A percentile compares a stretch with the other conserved stretches of the same genome.
Evolutionary conservation across 2,888 invertebrate genomes (phyloP).

Genomic region (Melanostoma mellinum): DNA sequence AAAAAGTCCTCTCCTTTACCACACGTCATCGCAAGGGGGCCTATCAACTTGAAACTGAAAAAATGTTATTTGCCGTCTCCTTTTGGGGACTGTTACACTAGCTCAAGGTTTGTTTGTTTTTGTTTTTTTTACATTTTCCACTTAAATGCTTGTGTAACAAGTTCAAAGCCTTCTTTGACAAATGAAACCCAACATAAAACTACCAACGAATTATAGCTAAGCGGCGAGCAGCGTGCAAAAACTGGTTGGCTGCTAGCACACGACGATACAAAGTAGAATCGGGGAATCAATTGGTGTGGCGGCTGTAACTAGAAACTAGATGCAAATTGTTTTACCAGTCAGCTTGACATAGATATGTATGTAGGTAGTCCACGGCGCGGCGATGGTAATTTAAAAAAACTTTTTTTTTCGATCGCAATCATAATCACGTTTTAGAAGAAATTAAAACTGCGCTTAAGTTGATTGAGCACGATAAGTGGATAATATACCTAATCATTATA

Average conservation of each 20-base stretch:
- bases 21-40: conserved; percentile 62
- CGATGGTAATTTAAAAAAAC: not conserved
- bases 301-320: too few relatives aligned
- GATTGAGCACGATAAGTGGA: conserved; percentile 61
- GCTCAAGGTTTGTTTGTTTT: conserved; percentile 23
- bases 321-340: too few relatives aligned
- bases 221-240: not conserved
- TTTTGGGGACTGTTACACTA: conserved; percentile 45
- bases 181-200: conserved; percentile 23
- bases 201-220: conserved; percentile 19
- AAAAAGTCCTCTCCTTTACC: conserved; percentile 49
- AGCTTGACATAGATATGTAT: conserved; percentile 13
- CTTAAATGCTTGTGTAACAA: conserved; percentile 65
- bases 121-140: conserved; percentile 23
- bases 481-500: conserved; percentile 5
- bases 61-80: conserved; percentile 8
- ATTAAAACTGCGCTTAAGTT: conserved; percentile 66
- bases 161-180: conserved; percentile 66
- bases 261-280: too few relatives aligned
- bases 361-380: conserved; percentile 7
- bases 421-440: conserved; percentile 64
- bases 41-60: conserved; percentile 37
- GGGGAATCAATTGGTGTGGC: too few relatives aligned
- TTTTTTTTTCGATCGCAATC: conserved; percentile 60
- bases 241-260: conserved; percentile 5